phyloP scores from a whole-genome alignment of 2,113 vertebrate genomes.

The Mionectes macconnelli region DNA sequence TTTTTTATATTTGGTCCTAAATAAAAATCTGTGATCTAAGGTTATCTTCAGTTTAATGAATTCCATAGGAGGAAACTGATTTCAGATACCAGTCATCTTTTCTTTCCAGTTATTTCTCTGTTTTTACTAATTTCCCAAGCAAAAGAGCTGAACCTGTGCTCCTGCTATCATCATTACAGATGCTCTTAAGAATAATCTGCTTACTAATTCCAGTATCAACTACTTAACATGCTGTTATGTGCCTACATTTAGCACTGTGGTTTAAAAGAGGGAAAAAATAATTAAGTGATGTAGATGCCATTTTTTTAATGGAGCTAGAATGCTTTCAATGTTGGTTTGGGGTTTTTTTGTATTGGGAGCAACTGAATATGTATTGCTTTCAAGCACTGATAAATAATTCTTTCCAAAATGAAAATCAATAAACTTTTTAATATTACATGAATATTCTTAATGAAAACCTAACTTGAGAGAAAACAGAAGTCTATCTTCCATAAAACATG shows the following conservation, averaged over 20 bases:
- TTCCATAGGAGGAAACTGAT: neutral
- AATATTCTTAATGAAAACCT: neutral
- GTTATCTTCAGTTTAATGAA: neutral
- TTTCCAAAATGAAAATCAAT: neutral
- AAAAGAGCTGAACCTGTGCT: neutral
- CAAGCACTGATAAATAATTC: neutral
- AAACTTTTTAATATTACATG: neutral
- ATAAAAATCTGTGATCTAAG: neutral
- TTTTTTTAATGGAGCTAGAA: neutral
- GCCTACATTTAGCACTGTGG: neutral
- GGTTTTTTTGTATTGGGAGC: neutral
- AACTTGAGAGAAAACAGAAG: neutral
- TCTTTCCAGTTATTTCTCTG: neutral
- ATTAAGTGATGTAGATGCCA: neutral
- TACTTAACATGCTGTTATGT: neutral
- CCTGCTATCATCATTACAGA: neutral
- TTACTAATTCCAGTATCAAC: neutral
- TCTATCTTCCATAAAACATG: neutral
- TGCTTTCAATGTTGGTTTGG: neutral
- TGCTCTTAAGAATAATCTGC: neutral
- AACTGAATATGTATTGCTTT: neutral
- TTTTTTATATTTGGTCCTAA: neutral
- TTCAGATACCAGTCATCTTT: neutral
- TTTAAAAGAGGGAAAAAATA: neutral
- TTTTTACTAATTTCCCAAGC: neutral